Evolutionary conservation across 2,888 invertebrate species (phyloP).

Genomic region (Cataglyphis albicans): DNA sequence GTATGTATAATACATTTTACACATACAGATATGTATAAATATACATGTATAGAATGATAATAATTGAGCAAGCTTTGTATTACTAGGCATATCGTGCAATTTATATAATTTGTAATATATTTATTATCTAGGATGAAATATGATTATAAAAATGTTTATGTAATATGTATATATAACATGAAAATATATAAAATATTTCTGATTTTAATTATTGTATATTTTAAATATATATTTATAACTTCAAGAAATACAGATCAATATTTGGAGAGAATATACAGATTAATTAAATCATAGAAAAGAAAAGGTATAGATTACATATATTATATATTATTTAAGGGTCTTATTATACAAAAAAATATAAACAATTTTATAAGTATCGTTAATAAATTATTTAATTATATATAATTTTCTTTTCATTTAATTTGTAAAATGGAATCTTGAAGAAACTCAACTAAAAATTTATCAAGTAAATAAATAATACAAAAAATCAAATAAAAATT

Average conservation of each 20-base stretch:
- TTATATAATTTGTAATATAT: slow-evolving; percentile 22
- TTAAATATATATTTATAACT: slow-evolving; percentile 12
- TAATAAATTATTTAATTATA: slow-evolving; percentile 31
- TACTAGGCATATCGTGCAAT: background rate
- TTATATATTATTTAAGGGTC: background rate
- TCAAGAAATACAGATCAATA: slow-evolving; percentile 7
- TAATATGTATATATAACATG: slow-evolving; percentile 9
- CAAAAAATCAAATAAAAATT: background rate
- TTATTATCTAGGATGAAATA: background rate
- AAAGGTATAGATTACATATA: background rate
- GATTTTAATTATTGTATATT: slow-evolving; percentile 4
- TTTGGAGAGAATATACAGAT: background rate
- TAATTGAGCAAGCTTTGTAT: slow-evolving; percentile 14
- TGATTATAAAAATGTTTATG: slow-evolving; percentile 3
- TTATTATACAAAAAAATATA: background rate
- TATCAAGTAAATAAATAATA: slow-evolving; percentile 8
- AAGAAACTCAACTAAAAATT: slow-evolving; percentile 7
- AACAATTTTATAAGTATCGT: slow-evolving; percentile 4
- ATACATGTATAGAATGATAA: background rate
- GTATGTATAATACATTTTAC: too few species aligned
- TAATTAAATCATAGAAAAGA: background rate
- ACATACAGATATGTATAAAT: too few species aligned
- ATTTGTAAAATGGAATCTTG: slow-evolving; percentile 1
- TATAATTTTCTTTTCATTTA: background rate
- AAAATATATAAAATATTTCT: slow-evolving; percentile 31